A percentile compares a stretch with the other conserved stretches of the same genome.
These are phyloP conservation scores for Metopolophium dirhodum DNA, from an alignment of 1,140 invertebrate genomes.

Conservation along the genomic window DNA sequence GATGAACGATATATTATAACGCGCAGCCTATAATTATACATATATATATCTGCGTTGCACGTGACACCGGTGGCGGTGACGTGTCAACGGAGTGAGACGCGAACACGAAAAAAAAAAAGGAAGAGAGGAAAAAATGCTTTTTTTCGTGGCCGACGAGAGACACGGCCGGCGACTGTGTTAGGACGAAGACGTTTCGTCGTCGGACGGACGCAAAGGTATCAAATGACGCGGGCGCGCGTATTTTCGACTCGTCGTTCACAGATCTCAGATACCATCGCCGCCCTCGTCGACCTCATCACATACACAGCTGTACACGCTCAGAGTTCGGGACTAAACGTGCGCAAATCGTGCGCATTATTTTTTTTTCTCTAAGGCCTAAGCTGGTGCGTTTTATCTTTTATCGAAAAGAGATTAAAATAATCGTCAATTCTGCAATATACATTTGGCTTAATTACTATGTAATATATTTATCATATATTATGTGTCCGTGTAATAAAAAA, in stretches of 20 bases:
- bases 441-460: background rate
- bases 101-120: background rate
- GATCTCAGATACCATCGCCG: background rate
- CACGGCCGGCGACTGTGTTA: background rate
- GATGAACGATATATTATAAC: conserved; percentile 18
- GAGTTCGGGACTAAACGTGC: background rate
- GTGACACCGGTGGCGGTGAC: conserved; percentile 33
- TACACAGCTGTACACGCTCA: background rate
- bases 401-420: background rate
- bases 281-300: background rate
- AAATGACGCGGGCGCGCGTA: background rate
- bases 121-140: background rate
- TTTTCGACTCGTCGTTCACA: background rate
- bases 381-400: background rate
- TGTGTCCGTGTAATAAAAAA: background rate
- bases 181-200: background rate
- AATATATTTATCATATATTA: background rate
- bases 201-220: conserved; percentile 10
- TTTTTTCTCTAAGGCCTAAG: background rate
- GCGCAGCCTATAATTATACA: background rate
- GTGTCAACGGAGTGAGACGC: background rate
- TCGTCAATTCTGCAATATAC: background rate
- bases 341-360: background rate
- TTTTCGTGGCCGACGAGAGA: conserved; percentile 22
- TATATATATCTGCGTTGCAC: background rate